Percentiles rank a stretch among this genome's conserved stretches.
Conservation (phyloP, 2,888 invertebrate genomes). For the Cantharis lateralis region DNA sequence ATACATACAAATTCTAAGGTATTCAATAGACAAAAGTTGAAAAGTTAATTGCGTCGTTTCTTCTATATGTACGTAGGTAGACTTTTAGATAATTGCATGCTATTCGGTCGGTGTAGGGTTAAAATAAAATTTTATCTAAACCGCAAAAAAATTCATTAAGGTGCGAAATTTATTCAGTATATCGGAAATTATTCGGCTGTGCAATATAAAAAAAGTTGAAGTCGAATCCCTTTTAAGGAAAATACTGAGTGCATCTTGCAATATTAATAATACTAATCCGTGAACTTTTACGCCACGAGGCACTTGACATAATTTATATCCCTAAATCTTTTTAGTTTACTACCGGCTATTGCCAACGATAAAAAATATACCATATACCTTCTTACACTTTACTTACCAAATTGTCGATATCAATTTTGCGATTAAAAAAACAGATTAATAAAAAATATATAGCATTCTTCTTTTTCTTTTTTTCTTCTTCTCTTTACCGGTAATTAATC, state of each 20-base stretch:
- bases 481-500: too few species aligned
- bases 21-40: background rate
- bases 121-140: background rate
- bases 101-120: too few species aligned
- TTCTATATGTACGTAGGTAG: background rate
- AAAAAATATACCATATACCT: background rate
- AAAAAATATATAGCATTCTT: too few species aligned
- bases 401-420: background rate
- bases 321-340: constrained; percentile 10
- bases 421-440: background rate
- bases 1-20: background rate
- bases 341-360: constrained; percentile 8
- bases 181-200: background rate
- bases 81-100: background rate
- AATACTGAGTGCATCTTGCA: constrained; percentile 24
- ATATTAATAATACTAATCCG: constrained; percentile 29
- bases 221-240: background rate
- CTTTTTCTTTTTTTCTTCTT: too few species aligned
- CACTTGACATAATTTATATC: constrained; percentile 21
- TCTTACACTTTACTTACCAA: background rate
- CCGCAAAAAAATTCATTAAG: background rate
- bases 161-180: background rate
- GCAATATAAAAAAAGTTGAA: background rate
- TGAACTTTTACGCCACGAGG: constrained; percentile 21
- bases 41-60: background rate